phyloP scores from a whole-genome alignment of 1,140 invertebrate species.

The Drosophila sulfurigaster region DNA sequence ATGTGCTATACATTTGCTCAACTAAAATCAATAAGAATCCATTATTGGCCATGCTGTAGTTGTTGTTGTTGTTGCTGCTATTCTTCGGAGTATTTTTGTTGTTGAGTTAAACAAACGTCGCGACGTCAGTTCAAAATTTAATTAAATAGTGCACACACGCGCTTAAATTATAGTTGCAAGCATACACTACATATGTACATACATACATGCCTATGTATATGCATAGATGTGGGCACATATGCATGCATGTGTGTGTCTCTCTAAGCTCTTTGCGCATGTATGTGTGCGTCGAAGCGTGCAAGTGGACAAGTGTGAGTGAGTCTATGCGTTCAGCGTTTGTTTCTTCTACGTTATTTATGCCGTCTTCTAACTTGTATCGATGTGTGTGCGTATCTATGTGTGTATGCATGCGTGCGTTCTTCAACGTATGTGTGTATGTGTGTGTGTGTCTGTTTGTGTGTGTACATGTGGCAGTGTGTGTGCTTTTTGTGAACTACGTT shows the following conservation, averaged over 20 bases:
- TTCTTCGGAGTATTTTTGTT: constrained; percentile 16
- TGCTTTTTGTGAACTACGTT: constrained; percentile 81
- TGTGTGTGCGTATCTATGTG: constrained; percentile 29
- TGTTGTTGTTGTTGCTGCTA: constrained; percentile 10
- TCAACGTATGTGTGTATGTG: constrained; percentile 24
- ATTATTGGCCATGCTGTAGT: constrained; percentile 19
- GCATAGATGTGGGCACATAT: neutral
- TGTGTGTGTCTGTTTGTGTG: constrained; percentile 49
- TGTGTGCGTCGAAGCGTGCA: constrained; percentile 26
- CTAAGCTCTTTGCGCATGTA: constrained; percentile 40
- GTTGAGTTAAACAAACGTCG: constrained; percentile 1
- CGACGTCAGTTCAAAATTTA: constrained; percentile 18
- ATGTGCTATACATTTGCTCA: constrained; percentile 35
- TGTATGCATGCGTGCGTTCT: constrained; percentile 20
- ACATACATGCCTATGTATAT: neutral
- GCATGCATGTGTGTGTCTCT: constrained; percentile 47
- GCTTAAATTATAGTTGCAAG: constrained; percentile 28
- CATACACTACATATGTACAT: neutral
- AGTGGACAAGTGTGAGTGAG: constrained; percentile 39
- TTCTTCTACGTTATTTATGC: constrained; percentile 64
- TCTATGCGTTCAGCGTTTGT: constrained; percentile 59
- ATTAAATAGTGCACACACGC: constrained; percentile 50
- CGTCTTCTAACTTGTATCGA: constrained; percentile 61
- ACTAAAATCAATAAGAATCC: constrained; percentile 11
- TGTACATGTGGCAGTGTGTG: constrained; percentile 44